Conservation (phyloP, 2,113 vertebrate genomes). For the human (Homo sapiens) region DNA sequence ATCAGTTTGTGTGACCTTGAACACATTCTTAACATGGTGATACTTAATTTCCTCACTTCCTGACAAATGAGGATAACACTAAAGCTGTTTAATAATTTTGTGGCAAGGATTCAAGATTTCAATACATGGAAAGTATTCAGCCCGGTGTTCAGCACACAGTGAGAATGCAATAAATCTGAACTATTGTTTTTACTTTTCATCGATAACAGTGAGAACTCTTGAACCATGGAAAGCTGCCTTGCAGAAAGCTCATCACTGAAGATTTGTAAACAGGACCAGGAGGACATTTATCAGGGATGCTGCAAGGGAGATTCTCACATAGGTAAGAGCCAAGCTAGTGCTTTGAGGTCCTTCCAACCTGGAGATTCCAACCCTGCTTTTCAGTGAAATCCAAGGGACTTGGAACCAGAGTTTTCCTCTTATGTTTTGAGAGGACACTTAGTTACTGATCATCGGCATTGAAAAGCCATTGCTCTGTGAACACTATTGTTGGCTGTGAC, state of each 20-base stretch:
- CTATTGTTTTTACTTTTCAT: slow-evolving; percentile 26
- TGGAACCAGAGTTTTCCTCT: not conserved
- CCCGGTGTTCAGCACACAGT: not conserved
- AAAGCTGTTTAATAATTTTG: slow-evolving; percentile 7
- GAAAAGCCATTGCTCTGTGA: not conserved
- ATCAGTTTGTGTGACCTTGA: not conserved
- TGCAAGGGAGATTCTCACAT: not conserved
- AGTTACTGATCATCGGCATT: not conserved
- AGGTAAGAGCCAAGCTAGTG: not conserved
- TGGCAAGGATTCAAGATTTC: slow-evolving; percentile 35
- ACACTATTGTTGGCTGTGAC: not conserved
- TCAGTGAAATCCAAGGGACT: not conserved
- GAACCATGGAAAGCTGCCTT: not conserved
- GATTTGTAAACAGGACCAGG: not conserved
- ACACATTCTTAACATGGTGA: not conserved
- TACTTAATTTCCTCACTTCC: not conserved
- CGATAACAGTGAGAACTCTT: not conserved
- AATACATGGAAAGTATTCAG: slow-evolving; percentile 54
- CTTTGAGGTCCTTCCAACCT: not conserved
- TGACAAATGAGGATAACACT: not conserved
- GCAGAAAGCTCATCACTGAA: not conserved
- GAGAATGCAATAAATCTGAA: not conserved
- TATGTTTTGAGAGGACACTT: not conserved
- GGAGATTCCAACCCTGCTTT: not conserved
- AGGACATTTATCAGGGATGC: not conserved